Percentiles rank a stretch among this genome's conserved stretches.
phyloP scores from a whole-genome alignment of 2,113 vertebrate genomes.

The Opisthocomus hoazin region DNA sequence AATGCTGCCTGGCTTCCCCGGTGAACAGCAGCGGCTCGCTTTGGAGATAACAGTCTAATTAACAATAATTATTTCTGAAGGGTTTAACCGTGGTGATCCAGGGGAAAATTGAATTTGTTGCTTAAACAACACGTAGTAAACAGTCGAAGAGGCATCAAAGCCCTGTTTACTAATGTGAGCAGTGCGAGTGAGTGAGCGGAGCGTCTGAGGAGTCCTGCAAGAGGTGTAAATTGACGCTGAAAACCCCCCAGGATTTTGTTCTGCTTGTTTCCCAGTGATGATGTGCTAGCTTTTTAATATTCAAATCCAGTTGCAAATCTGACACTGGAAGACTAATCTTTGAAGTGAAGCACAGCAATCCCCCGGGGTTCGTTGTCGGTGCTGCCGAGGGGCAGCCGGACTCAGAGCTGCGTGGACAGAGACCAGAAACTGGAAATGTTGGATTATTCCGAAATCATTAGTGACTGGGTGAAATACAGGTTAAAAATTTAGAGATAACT shows the following conservation, averaged over 20 bases:
- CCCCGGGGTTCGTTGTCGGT: neutral
- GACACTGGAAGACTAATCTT: neutral
- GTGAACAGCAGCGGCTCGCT: fast-evolving
- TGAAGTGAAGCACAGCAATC: neutral
- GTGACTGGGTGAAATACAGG: neutral
- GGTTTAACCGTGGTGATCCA: neutral
- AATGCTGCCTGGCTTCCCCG: neutral
- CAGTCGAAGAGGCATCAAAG: neutral
- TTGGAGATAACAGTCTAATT: neutral
- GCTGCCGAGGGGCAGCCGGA: neutral
- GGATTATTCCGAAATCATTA: neutral
- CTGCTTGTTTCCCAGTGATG: neutral
- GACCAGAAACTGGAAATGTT: neutral
- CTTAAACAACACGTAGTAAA: neutral
- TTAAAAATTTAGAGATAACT: neutral
- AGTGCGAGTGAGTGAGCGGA: neutral
- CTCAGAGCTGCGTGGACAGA: fast-evolving
- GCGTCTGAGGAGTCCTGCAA: neutral
- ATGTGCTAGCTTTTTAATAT: neutral
- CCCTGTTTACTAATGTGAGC: neutral
- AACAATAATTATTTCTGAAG: fast-evolving
- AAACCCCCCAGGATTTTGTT: neutral
- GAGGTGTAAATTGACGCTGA: neutral
- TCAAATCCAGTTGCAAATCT: neutral
- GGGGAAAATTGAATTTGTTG: neutral